Evolutionary conservation across 1,140 invertebrate species (phyloP), one percentile per base, ranked within the genome.

Genomic region (Paracyclopina nana): DNA sequence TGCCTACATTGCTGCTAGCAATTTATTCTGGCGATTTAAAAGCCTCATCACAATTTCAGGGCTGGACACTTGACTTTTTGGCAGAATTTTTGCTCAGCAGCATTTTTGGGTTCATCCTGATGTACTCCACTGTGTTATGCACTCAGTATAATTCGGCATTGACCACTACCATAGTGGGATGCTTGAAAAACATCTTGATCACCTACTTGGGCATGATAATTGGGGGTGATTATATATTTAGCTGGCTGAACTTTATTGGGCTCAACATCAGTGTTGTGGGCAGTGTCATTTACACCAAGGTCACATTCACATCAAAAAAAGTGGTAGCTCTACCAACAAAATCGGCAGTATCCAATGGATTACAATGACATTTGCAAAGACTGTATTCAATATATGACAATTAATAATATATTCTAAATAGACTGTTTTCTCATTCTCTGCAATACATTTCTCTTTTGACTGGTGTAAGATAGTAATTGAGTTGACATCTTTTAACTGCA

Each of bases 121-220:
- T 83, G 34, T 97, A 95, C 61, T 86, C 86, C 61, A 83, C 91
- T 11, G 80, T 98, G 57, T 65, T 97, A 28, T 98, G 94, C 67
- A 98, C 91, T 0, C 73, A 82, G 57, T 78, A 86, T 62, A 99
- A 98, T 68, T 96, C 91, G 48, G 90, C 94, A 14, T 68, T 99
- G 29, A 98, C 94, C 0, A 99, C 94, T 16, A 96, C 91, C 6
- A 95, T 98, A 54, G 86, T 98, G 55, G 94, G 94, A 1, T 95
- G 87, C 60, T 68, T 95, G n/a, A 95, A 95, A 64, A 87, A 87
- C 64, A 82, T 87, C 54, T 77, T 79, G 56, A 78, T 88, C 1
- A 88, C 82, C 14, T 91, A 85, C 68, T 72, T 91, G 60, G 46
- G 92, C 24, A 97, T 98, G 88, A 73, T 94, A 22, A 83, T 96